Conservation (phyloP, 2,888 invertebrate genomes). For the Synanthedon formicaeformis region DNA sequence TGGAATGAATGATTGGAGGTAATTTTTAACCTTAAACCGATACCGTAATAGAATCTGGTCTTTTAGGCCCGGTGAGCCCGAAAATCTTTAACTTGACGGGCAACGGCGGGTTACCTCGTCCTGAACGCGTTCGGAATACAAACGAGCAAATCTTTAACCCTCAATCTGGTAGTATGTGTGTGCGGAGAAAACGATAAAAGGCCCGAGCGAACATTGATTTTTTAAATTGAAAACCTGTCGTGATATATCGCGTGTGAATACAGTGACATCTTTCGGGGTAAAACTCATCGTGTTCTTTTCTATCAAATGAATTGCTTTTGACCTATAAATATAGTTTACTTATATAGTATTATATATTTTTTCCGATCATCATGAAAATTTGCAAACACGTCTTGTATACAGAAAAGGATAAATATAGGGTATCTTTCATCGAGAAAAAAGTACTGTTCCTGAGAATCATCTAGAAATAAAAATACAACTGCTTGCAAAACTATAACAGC, state of each 20-base stretch:
- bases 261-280: neutral
- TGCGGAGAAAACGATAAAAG: conserved; percentile 26
- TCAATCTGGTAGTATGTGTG: conserved; percentile 47
- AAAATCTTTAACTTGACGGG: neutral
- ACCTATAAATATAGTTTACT: too few relatives aligned
- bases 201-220: conserved; percentile 2
- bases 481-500: too few relatives aligned
- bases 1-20: neutral
- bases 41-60: conserved; percentile 1
- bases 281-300: too few relatives aligned
- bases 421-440: too few relatives aligned
- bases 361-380: too few relatives aligned
- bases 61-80: conserved; percentile 1
- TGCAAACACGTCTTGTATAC: too few relatives aligned
- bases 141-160: conserved; percentile 26
- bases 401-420: too few relatives aligned
- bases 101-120: conserved; percentile 1
- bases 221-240: neutral
- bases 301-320: too few relatives aligned
- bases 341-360: too few relatives aligned
- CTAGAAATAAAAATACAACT: too few relatives aligned
- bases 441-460: too few relatives aligned
- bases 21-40: neutral
- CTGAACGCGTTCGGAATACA: conserved; percentile 2
- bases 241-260: neutral